Evolutionary conservation across 2,797 vertebrate species (phyloP), one percentile per base, ranked within the genome.

Genomic region (Characodon lateralis): DNA sequence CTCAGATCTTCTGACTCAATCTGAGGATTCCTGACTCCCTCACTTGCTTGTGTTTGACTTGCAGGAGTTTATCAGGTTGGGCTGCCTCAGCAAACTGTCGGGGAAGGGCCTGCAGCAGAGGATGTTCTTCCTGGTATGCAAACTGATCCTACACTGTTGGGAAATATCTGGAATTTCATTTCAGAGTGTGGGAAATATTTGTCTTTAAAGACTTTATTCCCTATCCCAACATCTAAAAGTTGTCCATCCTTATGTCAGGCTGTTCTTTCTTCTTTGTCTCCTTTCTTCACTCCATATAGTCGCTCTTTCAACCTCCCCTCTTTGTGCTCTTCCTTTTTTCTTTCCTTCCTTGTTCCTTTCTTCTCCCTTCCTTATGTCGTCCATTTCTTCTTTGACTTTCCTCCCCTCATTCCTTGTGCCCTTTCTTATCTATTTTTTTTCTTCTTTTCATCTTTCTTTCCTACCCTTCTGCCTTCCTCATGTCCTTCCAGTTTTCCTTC

Each of bases 91-190:
- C 93, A 99, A 99, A 88, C 95, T 99, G 63, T 99, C 98, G 0
- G 97, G 97, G 79, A 99, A 98, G 90, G 98, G 98, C 73, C 96
- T 99, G 7, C 98, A 99, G 86, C 98, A 99, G 91, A 96, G 98
- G 73, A 99, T 99, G 98, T 99, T 99, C 89, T 99, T 99, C 91
- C 94, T 99, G 97, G 98, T 99, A 94, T 7, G 50, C 18, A 35
- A 16, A 5, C 61, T 63, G 28, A 35, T 14, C 28, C 14, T 16
- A 61, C 58, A 20, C 61, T 35, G 61, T 31, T 35, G 61, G 28
- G 4, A 35, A 35, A 35, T 35, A 35, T 14, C 46, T 48, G 46
- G 46, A 48, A 48, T 48, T 48, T 48, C 9, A 48, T 48, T 9
- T 48, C 14, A 18, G 50, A 51, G 16, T 16, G 50, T 16, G 10